Evolutionary conservation across 2,113 vertebrate genomes (phyloP).

Genomic region (Epinephelus moara): DNA sequence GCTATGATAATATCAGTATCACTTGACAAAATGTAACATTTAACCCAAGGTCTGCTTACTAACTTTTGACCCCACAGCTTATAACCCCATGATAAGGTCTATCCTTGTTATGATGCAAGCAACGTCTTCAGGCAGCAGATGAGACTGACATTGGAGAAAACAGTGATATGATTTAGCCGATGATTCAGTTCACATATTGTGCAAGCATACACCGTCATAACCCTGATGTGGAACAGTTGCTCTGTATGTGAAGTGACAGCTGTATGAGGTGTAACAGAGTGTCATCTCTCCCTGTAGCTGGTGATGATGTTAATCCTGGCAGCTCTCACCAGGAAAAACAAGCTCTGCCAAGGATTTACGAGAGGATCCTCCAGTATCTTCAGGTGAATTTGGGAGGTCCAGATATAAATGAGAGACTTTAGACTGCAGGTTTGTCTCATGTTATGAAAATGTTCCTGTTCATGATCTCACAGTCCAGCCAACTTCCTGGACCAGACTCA

Average conservation of each 20-base stretch:
- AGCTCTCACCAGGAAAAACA: constrained; percentile 81
- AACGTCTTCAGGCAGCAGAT: constrained; percentile 1
- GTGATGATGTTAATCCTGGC: constrained; percentile 84
- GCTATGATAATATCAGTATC: neutral
- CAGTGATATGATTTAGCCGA: neutral
- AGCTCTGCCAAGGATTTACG: constrained; percentile 74
- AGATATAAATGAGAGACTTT: neutral
- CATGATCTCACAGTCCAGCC: constrained; percentile 81
- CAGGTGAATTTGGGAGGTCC: constrained; percentile 79
- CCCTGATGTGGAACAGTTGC: too few relatives aligned
- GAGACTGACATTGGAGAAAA: neutral
- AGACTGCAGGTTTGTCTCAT: neutral
- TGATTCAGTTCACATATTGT: neutral
- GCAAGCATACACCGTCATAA: neutral
- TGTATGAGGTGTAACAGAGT: neutral
- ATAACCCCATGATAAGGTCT: too few relatives aligned
- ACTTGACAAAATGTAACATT: neutral
- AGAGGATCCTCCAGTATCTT: constrained; percentile 83
- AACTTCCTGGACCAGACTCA: constrained; percentile 88
- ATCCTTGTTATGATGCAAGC: neutral
- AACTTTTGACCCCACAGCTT: too few relatives aligned
- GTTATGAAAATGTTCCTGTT: neutral
- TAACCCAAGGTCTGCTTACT: too few relatives aligned
- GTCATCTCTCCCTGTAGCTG: constrained; percentile 69
- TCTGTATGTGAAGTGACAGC: too few relatives aligned